Base-by-base conservation (phyloP, 1,140 invertebrate genomes). In the Drosophila mojavensis region DNA sequence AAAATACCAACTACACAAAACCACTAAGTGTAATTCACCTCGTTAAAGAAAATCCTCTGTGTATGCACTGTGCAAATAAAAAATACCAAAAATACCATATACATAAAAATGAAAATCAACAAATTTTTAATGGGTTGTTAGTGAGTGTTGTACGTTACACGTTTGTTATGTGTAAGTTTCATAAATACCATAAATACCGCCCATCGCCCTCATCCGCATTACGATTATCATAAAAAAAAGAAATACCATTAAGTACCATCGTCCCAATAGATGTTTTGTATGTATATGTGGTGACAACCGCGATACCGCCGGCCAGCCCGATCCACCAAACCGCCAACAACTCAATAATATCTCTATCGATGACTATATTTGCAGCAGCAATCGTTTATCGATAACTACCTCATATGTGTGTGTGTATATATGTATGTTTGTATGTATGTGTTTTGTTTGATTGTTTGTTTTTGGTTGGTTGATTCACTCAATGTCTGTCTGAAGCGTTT, bases 41-140 rank as follows among this genome's bases (percentile, higher is more conserved):
- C 1, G 6, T 33, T 9, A 50, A 55, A 26, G 64, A 26, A 45
- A 26, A 47, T 47, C 43, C 50, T 63, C 54, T 70, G 64, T 79
- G 81, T 79, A 79, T 83, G 81, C 81, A 83, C 81, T 83, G 81
- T 82, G 82, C 82, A 85, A 85, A 78, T 39, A 53, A 51, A 51
- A 76, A 74, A 48, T 30, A 10, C 62, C 51, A 45, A 26, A 69
- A 66, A 65, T 56, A 58, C 30, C 11, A 15, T 51, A 50, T 39
- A 47, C 20, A 78, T 36, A 58, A 54, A 51, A 72, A 73, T 41
- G 15, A 33, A 53, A 59, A 48, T 50, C 20, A 39, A 54, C 20
- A 61, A 56, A 62, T 50, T 43, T 17, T 62, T 30, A 43, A 69
- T 56, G 65, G 58, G 43, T 62, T 72, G 55, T 60, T 79, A 69